phyloP scores from a whole-genome alignment of 2,113 vertebrate species.

The Sinosuthora webbiana region DNA sequence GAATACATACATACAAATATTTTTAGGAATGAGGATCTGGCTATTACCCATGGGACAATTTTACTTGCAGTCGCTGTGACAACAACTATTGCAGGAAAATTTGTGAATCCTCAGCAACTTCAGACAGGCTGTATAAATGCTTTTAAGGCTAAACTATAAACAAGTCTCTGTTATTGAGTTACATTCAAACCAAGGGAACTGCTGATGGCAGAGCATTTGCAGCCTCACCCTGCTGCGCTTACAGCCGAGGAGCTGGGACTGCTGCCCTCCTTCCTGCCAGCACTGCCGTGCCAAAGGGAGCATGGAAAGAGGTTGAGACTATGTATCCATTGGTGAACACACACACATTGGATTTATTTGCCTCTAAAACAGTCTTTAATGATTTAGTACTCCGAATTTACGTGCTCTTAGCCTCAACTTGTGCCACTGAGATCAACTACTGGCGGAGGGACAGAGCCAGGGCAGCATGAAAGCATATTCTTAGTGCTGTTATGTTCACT shows the following conservation, averaged over 20 bases:
- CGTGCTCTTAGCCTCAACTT: neutral
- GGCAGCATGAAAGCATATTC: neutral
- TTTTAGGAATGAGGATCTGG: neutral
- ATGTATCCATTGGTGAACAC: neutral
- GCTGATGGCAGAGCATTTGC: neutral
- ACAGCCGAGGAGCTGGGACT: neutral
- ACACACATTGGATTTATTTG: neutral
- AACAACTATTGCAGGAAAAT: neutral
- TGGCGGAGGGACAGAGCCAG: neutral
- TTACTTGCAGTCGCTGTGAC: neutral
- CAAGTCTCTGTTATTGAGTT: neutral
- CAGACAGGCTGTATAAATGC: neutral
- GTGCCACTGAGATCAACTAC: neutral
- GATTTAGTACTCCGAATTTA: neutral
- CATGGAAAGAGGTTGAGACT: neutral
- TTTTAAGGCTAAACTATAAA: neutral
- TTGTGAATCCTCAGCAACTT: neutral
- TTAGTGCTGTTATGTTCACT: neutral
- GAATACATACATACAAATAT: neutral
- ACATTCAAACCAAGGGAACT: neutral
- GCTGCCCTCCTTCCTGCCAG: neutral
- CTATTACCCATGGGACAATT: neutral
- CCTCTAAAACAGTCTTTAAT: neutral
- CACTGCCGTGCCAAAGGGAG: fast-evolving
- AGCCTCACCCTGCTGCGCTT: fast-evolving